phyloP scores from a whole-genome alignment of 2,888 invertebrate genomes.

The Bruchidius siliquastri region DNA sequence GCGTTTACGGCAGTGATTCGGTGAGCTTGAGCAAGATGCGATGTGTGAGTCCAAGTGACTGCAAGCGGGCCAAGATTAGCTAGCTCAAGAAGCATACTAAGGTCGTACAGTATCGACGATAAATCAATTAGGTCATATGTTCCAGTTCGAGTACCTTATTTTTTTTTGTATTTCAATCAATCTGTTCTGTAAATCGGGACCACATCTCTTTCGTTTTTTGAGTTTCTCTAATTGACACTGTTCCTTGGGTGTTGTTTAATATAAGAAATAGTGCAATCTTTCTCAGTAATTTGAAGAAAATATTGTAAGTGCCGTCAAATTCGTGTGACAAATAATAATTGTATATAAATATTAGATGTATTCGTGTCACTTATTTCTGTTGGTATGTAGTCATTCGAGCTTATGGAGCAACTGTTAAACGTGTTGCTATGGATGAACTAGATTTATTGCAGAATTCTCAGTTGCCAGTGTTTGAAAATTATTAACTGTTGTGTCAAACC shows the following conservation, averaged over 20 bases:
- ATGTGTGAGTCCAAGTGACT: conserved; percentile 43
- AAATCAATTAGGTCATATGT: conserved; percentile 17
- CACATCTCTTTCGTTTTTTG: conserved; percentile 5
- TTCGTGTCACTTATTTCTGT: conserved; percentile 29
- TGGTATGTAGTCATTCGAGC: conserved; percentile 13
- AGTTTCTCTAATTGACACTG: background rate
- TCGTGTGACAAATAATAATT: conserved; percentile 42
- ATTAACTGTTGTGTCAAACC: too few relatives aligned
- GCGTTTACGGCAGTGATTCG: conserved; percentile 38
- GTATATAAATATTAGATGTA: conserved; percentile 28
- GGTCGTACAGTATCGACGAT: background rate
- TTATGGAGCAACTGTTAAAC: background rate
- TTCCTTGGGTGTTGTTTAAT: background rate
- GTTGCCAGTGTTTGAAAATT: too few relatives aligned
- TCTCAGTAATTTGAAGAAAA: background rate
- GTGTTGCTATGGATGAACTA: conserved; percentile 11
- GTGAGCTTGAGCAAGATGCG: conserved; percentile 34
- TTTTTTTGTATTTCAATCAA: conserved; percentile 25
- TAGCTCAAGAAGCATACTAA: conserved; percentile 39
- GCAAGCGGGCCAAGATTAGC: conserved; percentile 48
- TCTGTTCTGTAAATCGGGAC: conserved; percentile 5
- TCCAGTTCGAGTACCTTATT: background rate
- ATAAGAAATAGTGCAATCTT: background rate
- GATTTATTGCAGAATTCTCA: too few relatives aligned
- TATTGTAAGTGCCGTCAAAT: conserved; percentile 40